Evolutionary conservation across 2,888 invertebrate species (phyloP).

Genomic region (Drosophila histrio): DNA sequence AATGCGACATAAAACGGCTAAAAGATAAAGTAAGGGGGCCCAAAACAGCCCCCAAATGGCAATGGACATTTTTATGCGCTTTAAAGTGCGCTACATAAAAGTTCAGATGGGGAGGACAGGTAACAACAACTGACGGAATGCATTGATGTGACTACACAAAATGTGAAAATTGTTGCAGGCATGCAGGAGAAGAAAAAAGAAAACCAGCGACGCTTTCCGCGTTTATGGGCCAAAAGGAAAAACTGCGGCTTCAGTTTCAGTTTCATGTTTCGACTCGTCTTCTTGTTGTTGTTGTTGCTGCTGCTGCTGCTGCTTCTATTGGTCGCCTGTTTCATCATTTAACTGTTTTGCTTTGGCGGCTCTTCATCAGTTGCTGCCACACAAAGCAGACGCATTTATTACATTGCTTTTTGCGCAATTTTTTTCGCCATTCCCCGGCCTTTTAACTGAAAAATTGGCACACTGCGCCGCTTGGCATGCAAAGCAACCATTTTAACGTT

Average conservation of each 20-base stretch:
- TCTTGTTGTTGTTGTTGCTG: not conserved
- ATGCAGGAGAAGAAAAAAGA: constrained; percentile 1
- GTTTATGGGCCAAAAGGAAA: constrained; percentile 63
- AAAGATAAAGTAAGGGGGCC: constrained; percentile 68
- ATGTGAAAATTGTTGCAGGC: constrained; percentile 52
- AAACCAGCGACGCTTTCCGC: not conserved
- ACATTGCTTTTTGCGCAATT: constrained; percentile 56
- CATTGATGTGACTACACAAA: constrained; percentile 56
- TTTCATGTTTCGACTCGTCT: constrained; percentile 11
- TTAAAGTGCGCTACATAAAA: constrained; percentile 74
- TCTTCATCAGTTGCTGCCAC: constrained; percentile 59
- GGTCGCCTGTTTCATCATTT: constrained; percentile 24
- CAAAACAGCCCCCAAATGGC: constrained; percentile 20
- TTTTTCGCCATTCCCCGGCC: constrained; percentile 29
- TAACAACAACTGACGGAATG: constrained; percentile 46
- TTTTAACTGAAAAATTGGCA: constrained; percentile 78
- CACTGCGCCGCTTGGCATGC: constrained; percentile 72
- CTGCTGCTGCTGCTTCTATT: constrained; percentile 27
- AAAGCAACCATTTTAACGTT: constrained; percentile 70
- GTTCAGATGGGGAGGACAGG: constrained; percentile 35
- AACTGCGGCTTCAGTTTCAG: constrained; percentile 28
- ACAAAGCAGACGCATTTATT: constrained; percentile 75
- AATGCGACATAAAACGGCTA: constrained; percentile 76
- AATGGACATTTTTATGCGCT: constrained; percentile 71
- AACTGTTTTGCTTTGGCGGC: constrained; percentile 59